Evolutionary conservation across 2,888 invertebrate species (phyloP), one percentile per base, ranked within the genome.

Genomic region (Coenonympha glycerion): DNA sequence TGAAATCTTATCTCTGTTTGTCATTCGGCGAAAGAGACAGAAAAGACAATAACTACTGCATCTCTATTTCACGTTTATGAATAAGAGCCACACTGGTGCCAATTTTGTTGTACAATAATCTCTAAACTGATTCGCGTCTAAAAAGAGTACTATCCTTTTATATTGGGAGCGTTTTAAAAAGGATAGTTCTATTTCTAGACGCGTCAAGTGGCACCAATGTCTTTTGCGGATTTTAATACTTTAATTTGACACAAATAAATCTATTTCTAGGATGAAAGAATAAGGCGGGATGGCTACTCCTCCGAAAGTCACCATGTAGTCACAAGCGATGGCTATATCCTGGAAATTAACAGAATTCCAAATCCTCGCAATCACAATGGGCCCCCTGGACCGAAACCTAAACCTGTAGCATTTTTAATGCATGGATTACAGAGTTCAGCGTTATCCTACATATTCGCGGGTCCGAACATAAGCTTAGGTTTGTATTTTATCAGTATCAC

Each of bases 301-400:
- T 62, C 61, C 0, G 68, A 73, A 48, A 52, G 52, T 1, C 69
- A 70, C 47, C 45, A 59, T 4, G 61, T 68, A 16, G 45, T 47
- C 2, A 73, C 73, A 3, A 47, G 53, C 3, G 71, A 73, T 45
- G 71, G 71, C 1, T 73, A 71, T 49, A 64, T 70, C 4, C 52
- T 73, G 22, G 62, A 65, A 55, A 48, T 72, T 41, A 67, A 68
- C 53, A 57, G 72, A 36, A 71, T 71, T 47, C 71, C 72, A 1
- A 53, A 59, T 33, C 59, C 61, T 22, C 62, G 56, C 37, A 39
- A 52, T 24, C 52, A 58, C 21, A 40, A 26, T 3, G 47, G 21
- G 2, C 46, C 45, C 3, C 47, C 49, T 22, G 18, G 24, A 3
- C 40, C 37, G 9, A 30, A 8, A 2, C 40, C 42, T 5, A 61